These are phyloP conservation scores for Acomys russatus DNA, from an alignment of 2,797 vertebrate species.

Conservation along the genomic window DNA sequence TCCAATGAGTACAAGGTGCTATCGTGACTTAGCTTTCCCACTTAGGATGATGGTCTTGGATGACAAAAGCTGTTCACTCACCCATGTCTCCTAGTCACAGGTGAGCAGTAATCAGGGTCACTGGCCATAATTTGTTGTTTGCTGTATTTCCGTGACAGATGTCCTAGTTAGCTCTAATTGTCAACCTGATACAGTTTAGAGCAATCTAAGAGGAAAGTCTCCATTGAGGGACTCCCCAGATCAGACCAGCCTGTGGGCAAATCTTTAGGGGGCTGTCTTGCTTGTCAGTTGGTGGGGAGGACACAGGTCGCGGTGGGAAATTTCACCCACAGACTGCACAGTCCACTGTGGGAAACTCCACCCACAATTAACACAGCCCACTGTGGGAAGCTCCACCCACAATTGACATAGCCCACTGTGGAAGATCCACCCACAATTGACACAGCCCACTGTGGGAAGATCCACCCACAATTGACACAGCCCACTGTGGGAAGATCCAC, in stretches of 20 bases:
- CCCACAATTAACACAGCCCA: no score
- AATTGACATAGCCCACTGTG: no score
- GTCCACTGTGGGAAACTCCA: no score
- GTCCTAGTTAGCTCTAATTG: no score
- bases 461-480: no score
- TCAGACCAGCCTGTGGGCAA: not conserved
- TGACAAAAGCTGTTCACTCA: constrained; percentile 7
- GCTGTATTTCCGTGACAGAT: not conserved
- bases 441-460: no score
- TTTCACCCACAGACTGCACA: no score
- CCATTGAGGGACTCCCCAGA: not conserved
- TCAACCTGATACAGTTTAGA: not conserved
- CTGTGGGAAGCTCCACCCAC: no score
- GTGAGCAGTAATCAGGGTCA: not conserved
- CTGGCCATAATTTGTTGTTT: not conserved
- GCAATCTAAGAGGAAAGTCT: not conserved
- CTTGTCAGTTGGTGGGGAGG: not conserved
- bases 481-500: no score
- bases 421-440: no score
- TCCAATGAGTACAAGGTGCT: not conserved
- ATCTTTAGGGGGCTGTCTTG: no score
- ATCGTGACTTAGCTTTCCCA: not conserved
- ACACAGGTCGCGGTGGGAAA: not conserved
- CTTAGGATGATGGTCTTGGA: not conserved
- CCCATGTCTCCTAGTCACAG: not conserved